phyloP scores from a whole-genome alignment of 2,797 vertebrate genomes.

The Pipistrellus pipistrellus region DNA sequence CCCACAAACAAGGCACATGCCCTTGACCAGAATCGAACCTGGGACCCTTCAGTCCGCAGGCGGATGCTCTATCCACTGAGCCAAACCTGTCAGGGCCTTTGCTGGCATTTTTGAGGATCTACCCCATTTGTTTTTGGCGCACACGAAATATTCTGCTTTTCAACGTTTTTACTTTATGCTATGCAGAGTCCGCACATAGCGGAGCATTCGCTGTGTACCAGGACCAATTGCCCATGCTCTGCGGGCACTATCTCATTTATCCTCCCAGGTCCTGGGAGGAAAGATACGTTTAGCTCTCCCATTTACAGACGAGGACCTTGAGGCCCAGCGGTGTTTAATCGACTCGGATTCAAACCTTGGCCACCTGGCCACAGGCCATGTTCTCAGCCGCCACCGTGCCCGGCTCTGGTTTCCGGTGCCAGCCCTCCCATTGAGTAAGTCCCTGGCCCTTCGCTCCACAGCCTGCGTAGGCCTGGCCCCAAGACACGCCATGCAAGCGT shows the following conservation, averaged over 20 bases:
- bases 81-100: neutral
- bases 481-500: neutral
- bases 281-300: neutral
- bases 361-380: fast-evolving
- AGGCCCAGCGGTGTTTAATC: neutral
- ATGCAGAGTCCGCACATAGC: neutral
- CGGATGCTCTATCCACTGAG: too few species aligned
- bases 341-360: neutral
- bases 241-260: neutral
- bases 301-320: neutral
- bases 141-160: neutral
- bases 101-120: neutral
- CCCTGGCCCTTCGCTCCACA: neutral
- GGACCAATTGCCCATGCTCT: neutral
- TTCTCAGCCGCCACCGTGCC: neutral
- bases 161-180: neutral
- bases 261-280: neutral
- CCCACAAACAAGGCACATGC: too few species aligned
- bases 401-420: neutral
- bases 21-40: too few species aligned
- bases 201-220: neutral
- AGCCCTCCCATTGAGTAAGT: neutral
- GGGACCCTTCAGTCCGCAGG: too few species aligned
- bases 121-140: neutral
- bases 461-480: neutral